Percentiles rank a stretch among this genome's conserved stretches.
Evolutionary conservation across 2,797 vertebrate genomes (phyloP).

Genomic region (Pangasius sanitwongsei): DNA sequence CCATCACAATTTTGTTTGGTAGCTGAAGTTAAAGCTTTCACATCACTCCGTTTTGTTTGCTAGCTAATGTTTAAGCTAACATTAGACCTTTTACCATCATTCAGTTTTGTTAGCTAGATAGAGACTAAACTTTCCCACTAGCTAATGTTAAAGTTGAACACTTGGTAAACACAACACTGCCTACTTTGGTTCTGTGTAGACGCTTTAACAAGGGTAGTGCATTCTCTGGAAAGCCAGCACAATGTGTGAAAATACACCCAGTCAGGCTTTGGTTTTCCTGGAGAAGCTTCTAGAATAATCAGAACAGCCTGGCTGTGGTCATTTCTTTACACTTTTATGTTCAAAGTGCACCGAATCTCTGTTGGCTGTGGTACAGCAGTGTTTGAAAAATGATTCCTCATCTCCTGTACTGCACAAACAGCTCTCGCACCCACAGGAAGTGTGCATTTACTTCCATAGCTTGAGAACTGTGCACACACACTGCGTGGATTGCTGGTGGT

Average conservation of each 20-base stretch:
- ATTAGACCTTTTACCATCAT: neutral
- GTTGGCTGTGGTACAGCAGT: neutral
- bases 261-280: neutral
- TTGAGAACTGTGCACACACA: neutral
- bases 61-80: neutral
- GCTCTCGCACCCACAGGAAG: slow-evolving; percentile 1
- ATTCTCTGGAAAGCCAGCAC: neutral
- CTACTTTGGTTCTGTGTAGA: neutral
- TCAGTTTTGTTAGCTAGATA: neutral
- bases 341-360: neutral
- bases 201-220: neutral
- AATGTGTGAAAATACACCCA: neutral
- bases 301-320: neutral
- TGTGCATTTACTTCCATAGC: slow-evolving; percentile 25
- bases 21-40: neutral
- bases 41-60: neutral
- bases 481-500: neutral
- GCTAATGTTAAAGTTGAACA: neutral
- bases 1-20: neutral
- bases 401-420: neutral
- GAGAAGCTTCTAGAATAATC: neutral
- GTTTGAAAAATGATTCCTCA: slow-evolving; percentile 17
- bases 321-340: neutral
- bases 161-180: neutral
- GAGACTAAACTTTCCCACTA: neutral